A percentile compares a stretch with the other conserved stretches of the same genome.
Evolutionary conservation across 2,888 invertebrate species (phyloP).

Genomic region (Venusia cambrica): DNA sequence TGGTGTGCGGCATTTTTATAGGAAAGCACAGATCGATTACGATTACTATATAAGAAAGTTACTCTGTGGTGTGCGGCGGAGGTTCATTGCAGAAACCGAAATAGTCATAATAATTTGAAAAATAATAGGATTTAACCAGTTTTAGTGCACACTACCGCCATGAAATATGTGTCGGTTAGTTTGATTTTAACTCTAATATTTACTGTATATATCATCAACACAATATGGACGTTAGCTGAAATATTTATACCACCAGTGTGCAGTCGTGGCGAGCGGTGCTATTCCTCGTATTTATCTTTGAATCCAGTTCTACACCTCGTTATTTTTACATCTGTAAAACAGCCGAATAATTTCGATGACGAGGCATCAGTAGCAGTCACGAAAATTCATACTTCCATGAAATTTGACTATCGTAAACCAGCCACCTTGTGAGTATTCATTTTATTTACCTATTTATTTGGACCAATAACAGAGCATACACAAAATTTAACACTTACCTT

Average conservation of each 20-base stretch:
- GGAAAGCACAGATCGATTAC: too few relatives aligned
- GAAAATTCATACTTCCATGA: constrained; percentile 80
- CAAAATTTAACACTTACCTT: too few relatives aligned
- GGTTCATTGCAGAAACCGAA: too few relatives aligned
- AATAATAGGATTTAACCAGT: too few relatives aligned
- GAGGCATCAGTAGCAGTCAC: constrained; percentile 58
- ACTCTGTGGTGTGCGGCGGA: too few relatives aligned
- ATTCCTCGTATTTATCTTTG: constrained; percentile 84
- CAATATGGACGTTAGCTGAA: constrained; percentile 87
- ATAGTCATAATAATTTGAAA: too few relatives aligned
- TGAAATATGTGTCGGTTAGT: constrained; percentile 82
- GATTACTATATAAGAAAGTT: too few relatives aligned
- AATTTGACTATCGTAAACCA: constrained; percentile 84
- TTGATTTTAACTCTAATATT: constrained; percentile 84
- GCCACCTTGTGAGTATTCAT: constrained; percentile 54
- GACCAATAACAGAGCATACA: too few relatives aligned
- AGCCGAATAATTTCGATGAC: constrained; percentile 79
- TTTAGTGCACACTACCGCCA: constrained; percentile 30
- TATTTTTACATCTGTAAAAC: constrained; percentile 84
- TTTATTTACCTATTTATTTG: too few relatives aligned
- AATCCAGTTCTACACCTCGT: constrained; percentile 86
- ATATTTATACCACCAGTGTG: constrained; percentile 88
- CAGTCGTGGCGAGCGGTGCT: constrained; percentile 83
- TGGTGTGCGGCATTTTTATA: too few relatives aligned
- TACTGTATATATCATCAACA: constrained; percentile 85